A percentile compares a stretch with the other conserved stretches of the same genome.
phyloP scores from a whole-genome alignment of 1,140 invertebrate species.

The Psilanteris sp. region DNA sequence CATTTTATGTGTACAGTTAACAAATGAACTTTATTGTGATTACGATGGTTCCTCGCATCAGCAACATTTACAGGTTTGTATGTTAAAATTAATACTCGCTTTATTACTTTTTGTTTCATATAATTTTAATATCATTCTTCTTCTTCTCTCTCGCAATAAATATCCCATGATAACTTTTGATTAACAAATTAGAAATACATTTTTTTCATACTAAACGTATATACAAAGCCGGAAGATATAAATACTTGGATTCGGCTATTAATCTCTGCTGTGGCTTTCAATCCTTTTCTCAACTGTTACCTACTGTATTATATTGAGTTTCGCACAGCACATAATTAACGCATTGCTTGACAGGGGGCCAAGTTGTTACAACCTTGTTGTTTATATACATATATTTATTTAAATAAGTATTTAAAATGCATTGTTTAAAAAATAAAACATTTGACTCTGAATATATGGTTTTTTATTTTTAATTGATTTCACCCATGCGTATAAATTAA shows the following conservation, averaged over 20 bases:
- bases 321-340: constrained; percentile 68
- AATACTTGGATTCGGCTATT: constrained; percentile 41
- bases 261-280: constrained; percentile 29
- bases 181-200: constrained; percentile 2
- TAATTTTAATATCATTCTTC: constrained; percentile 2
- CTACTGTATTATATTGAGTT: constrained; percentile 55
- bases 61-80: constrained; percentile 40
- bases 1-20: constrained; percentile 53
- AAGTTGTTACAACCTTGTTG: constrained; percentile 62
- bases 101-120: neutral
- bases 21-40: constrained; percentile 48
- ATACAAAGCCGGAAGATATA: constrained; percentile 36
- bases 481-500: no score
- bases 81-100: neutral
- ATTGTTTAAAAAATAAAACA: no score
- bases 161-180: constrained; percentile 2
- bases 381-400: no score
- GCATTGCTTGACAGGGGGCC: constrained; percentile 71
- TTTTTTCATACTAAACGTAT: constrained; percentile 17
- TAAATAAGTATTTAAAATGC: no score
- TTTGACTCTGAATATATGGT: no score
- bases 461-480: no score
- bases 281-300: constrained; percentile 32
- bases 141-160: neutral
- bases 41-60: constrained; percentile 46